Conservation (phyloP, 2,113 vertebrate genomes). For the Spilogale gracilis region DNA sequence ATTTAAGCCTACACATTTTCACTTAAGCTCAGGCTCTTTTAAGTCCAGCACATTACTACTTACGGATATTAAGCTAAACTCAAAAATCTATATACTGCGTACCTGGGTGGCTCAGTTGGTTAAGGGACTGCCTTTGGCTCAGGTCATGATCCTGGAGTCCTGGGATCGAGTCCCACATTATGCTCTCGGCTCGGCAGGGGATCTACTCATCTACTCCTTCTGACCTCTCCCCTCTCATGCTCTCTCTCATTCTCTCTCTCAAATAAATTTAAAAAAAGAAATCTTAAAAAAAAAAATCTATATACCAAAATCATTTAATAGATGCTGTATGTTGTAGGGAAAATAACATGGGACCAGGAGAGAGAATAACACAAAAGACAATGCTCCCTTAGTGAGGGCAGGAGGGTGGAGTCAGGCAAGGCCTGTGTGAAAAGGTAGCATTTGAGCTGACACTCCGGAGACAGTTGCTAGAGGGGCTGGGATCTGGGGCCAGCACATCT, state of each 20-base stretch:
- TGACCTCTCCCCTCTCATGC: too few species aligned
- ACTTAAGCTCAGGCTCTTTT: not conserved
- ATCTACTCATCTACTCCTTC: too few species aligned
- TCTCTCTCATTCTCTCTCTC: too few species aligned
- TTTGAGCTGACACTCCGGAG: too few species aligned
- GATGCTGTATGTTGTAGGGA: not conserved
- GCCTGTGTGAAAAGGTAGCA: not conserved
- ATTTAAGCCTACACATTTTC: not conserved
- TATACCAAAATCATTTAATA: not conserved
- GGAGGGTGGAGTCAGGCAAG: not conserved
- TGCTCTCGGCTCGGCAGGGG: too few species aligned
- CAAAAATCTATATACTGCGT: too few species aligned
- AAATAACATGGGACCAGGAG: not conserved
- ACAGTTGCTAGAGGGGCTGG: not conserved
- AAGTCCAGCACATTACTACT: not conserved
- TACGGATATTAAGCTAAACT: not conserved
- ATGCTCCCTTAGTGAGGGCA: not conserved
- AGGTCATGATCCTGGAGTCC: too few species aligned
- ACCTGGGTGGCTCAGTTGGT: too few species aligned
- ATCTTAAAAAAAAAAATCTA: not conserved
- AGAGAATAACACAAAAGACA: not conserved
- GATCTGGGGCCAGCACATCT: not conserved
- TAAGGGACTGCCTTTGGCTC: too few species aligned
- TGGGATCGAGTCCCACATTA: too few species aligned
- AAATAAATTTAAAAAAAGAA: too few species aligned